These are phyloP conservation scores for Corella eumyota DNA, from an alignment of 23 tunicate genomes.

Conservation along the genomic window DNA sequence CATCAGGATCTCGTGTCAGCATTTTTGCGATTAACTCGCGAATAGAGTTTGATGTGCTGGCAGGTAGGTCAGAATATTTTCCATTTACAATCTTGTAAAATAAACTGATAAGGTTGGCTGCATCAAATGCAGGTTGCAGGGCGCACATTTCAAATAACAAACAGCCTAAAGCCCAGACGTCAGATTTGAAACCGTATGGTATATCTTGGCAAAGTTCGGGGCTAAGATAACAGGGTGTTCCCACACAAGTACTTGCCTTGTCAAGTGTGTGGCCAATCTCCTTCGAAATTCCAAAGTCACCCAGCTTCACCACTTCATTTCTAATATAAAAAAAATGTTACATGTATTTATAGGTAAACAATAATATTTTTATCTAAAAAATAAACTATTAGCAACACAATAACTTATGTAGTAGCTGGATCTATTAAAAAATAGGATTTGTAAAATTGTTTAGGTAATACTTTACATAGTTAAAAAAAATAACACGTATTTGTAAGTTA, in stretches of 20 bases:
- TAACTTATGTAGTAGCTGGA: not conserved
- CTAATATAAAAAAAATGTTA: conserved; percentile 25
- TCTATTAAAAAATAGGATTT: not conserved
- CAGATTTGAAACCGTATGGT: conserved; percentile 89
- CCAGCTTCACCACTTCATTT: conserved; percentile 60
- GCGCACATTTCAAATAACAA: conserved; percentile 79
- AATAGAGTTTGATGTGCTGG: conserved; percentile 17
- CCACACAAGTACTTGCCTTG: conserved; percentile 89
- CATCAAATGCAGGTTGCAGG: conserved; percentile 85
- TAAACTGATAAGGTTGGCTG: conserved; percentile 79
- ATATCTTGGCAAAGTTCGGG: conserved; percentile 91
- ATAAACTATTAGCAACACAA: too few relatives aligned
- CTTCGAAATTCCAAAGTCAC: conserved; percentile 92
- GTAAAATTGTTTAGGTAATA: not conserved
- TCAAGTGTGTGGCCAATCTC: conserved; percentile 83
- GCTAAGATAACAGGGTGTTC: conserved; percentile 89
- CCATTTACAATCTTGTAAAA: conserved; percentile 87
- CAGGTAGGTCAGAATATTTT: conserved; percentile 48
- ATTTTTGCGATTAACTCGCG: conserved; percentile 35
- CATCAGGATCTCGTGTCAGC: conserved; percentile 39
- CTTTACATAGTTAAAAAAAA: too few relatives aligned
- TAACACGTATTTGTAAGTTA: too few relatives aligned
- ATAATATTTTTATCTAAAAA: too few relatives aligned
- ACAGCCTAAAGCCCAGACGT: conserved; percentile 94
- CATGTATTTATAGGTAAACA: too few relatives aligned